These are phyloP conservation scores for Stenodema calcarata DNA, from an alignment of 2,888 invertebrate genomes.

Conservation along the genomic window DNA sequence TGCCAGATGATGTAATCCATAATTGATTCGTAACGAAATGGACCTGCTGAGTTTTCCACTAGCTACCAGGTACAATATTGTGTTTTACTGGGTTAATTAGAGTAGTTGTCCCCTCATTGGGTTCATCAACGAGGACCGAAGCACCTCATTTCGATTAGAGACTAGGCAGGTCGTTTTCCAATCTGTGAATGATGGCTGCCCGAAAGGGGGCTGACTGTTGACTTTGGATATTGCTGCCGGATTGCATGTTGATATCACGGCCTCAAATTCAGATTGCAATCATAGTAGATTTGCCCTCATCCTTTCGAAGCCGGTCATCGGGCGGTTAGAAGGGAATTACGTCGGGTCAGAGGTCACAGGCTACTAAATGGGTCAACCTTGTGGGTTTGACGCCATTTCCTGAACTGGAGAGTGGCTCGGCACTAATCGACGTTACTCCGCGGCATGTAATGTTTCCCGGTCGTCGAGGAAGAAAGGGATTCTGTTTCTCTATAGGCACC, in stretches of 20 bases:
- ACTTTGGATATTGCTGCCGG: neutral
- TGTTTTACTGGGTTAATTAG: no score
- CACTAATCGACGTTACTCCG: neutral
- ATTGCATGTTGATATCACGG: neutral
- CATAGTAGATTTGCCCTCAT: neutral
- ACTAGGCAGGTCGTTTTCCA: no score
- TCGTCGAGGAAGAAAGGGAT: neutral
- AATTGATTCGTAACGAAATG: no score
- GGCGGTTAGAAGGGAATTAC: neutral
- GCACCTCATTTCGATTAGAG: no score
- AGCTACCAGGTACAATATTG: no score
- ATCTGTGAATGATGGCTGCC: no score
- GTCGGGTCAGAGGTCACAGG: neutral
- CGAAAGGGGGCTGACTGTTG: neutral
- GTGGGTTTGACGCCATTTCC: neutral
- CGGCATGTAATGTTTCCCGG: neutral
- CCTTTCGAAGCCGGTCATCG: neutral
- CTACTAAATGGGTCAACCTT: neutral
- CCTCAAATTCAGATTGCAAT: neutral
- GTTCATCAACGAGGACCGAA: no score
- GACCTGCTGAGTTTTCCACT: no score
- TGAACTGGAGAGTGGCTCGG: neutral
- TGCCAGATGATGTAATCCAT: no score
- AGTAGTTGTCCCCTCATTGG: no score
- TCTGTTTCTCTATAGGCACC: neutral